phyloP scores from a whole-genome alignment of 2,888 invertebrate genomes.

The Orthosia cruda region DNA sequence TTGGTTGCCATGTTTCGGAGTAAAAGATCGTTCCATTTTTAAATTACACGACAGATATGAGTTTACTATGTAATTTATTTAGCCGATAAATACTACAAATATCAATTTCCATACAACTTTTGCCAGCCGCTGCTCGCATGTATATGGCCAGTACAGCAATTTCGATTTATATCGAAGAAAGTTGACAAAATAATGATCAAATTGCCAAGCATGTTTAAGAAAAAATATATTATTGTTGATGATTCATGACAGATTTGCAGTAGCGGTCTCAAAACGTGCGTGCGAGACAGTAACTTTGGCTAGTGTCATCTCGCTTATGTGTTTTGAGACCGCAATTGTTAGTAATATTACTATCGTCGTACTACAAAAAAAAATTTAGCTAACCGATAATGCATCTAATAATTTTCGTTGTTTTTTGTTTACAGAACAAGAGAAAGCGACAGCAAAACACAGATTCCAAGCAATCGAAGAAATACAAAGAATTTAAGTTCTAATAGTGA shows the following conservation, averaged over 20 bases:
- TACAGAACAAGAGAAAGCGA: conserved; percentile 97
- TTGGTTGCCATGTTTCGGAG: too few species aligned
- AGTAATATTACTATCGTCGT: not conserved
- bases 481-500: conserved; percentile 97
- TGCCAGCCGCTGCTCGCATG: too few species aligned
- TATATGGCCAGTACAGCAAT: too few species aligned
- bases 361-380: not conserved
- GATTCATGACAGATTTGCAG: not conserved
- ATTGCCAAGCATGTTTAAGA: too few species aligned
- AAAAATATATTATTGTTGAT: not conserved
- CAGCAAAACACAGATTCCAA: conserved; percentile 98
- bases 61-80: too few species aligned
- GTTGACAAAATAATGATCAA: too few species aligned
- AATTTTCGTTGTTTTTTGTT: conserved; percentile 77
- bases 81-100: too few species aligned
- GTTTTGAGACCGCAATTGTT: not conserved
- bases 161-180: too few species aligned
- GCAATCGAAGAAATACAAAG: conserved; percentile 99
- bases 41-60: too few species aligned
- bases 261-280: not conserved
- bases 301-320: not conserved
- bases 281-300: not conserved
- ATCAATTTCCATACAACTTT: too few species aligned
- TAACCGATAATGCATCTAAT: not conserved
- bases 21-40: too few species aligned